Conservation (phyloP, 2,797 vertebrate genomes). For the Oceanodroma leucorhoa region DNA sequence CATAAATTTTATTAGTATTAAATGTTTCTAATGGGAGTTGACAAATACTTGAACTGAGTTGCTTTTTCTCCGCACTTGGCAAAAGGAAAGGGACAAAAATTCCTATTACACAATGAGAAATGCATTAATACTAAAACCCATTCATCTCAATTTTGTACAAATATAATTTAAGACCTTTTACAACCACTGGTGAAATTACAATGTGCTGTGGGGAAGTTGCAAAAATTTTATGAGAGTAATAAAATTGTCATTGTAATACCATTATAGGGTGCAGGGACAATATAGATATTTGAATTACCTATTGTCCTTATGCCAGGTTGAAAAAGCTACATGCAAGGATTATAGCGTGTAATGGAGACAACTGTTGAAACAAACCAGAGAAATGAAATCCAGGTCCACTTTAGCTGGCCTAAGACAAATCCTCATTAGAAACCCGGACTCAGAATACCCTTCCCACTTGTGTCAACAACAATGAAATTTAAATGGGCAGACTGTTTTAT, state of each 20-base stretch:
- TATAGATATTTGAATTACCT: constrained; percentile 68
- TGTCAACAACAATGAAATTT: constrained; percentile 28
- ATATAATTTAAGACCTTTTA: constrained; percentile 90
- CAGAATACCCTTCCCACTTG: constrained; percentile 32
- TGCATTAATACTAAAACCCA: constrained; percentile 82
- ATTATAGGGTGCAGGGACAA: constrained; percentile 77
- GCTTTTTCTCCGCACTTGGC: constrained; percentile 87
- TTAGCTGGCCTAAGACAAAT: constrained; percentile 34
- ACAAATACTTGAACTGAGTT: constrained; percentile 94
- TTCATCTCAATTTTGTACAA: constrained; percentile 88
- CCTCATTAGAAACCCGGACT: background rate
- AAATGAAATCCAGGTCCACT: constrained; percentile 37
- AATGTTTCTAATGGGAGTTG: constrained; percentile 97
- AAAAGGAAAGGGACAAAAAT: constrained; percentile 80
- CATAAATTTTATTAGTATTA: constrained; percentile 95
- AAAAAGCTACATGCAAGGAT: constrained; percentile 53
- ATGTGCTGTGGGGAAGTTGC: constrained; percentile 85
- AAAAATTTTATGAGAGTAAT: constrained; percentile 89
- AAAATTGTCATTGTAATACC: constrained; percentile 91
- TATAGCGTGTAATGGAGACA: constrained; percentile 52
- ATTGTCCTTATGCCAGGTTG: constrained; percentile 47
- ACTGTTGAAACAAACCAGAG: constrained; percentile 51
- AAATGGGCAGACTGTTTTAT: background rate
- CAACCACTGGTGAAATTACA: constrained; percentile 88
- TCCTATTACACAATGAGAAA: constrained; percentile 82